Evolutionary conservation across 1,140 invertebrate species (phyloP), one percentile per base, ranked within the genome.

Genomic region (Leptinotarsa texana): DNA sequence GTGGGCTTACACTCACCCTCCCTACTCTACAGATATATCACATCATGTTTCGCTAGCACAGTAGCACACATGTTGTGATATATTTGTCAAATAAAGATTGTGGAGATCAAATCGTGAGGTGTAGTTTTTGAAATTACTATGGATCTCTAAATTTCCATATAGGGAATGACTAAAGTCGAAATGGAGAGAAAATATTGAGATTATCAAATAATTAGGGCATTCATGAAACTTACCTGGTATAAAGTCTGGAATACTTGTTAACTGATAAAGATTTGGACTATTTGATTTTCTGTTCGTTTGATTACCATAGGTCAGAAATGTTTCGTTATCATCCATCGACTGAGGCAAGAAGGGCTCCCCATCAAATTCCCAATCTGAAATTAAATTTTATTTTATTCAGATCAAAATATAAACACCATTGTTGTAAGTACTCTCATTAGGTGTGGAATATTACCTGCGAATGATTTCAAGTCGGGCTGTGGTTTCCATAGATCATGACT

Each of bases 341-440:
- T 69, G 70, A 47, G 75, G 75, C 65, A 80, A 76, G 68, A 75
- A 77, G 51, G 82, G 80, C 22, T 82, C 80, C 17, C 80, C 79
- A 65, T 82, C 83, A 68, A 85, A 76, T 75, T 86, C 85, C 85
- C 85, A 86, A 80, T 86, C 85, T 86, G 73, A 57, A 78, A 75
- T 73, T 1, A 57, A 57, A 57, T 57, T 57, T 11, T 0, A 42
- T 42, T 42, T 42, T 42, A 42, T 42, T 42, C 8, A 42, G 33
- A 2, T 33, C 8, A 33, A 33, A 33, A 33, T 33, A 33, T 33
- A 33, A 33, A 33, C 33, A 42, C 33, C 2, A 42, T 11, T 42
- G 33, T 42, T 42, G 33, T 11, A 0, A 33, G 33, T 42, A 42
- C 33, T 42, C 21, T 62, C 61, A 21, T 62, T 62, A 17, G 85